Conservation (phyloP, 2,113 vertebrate species). For the Eonycteris spelaea region DNA sequence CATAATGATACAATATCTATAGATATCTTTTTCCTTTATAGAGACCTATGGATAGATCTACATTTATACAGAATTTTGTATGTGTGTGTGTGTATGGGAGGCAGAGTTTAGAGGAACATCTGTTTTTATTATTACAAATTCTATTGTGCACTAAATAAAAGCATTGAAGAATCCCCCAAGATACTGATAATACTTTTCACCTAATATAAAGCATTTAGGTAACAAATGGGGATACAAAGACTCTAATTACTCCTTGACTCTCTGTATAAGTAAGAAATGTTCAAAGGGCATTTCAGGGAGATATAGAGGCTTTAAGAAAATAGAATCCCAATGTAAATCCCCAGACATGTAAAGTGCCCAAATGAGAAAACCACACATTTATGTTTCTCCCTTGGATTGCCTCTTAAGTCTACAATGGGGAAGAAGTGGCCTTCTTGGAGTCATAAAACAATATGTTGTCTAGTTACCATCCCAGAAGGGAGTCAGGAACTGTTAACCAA, state of each 20-base stretch:
- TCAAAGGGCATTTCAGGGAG: not conserved
- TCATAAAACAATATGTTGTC: not conserved
- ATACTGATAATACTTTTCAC: not conserved
- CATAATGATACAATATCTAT: not conserved
- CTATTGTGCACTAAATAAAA: not conserved
- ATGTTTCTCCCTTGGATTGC: not conserved
- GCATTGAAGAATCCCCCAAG: not conserved
- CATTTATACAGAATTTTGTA: not conserved
- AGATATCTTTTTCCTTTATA: not conserved
- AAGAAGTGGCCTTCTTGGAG: conserved; percentile 30
- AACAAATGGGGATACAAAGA: not conserved
- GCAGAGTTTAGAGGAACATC: not conserved
- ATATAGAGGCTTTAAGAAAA: conserved; percentile 20
- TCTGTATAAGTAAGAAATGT: not conserved
- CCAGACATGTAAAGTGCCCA: conserved; percentile 20
- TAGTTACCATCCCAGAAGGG: not conserved
- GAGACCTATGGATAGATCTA: not conserved
- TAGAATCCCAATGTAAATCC: not conserved
- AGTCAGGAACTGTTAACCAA: conserved; percentile 18
- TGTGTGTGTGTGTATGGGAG: not conserved
- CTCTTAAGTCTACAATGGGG: not conserved
- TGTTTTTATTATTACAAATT: not conserved
- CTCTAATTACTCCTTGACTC: not conserved
- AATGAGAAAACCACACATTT: conserved; percentile 30
- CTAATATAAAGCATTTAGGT: not conserved